A percentile compares a stretch with the other conserved stretches of the same genome.
phyloP scores from a whole-genome alignment of 2,797 vertebrate genomes.

The Ambastaia sidthimunki region DNA sequence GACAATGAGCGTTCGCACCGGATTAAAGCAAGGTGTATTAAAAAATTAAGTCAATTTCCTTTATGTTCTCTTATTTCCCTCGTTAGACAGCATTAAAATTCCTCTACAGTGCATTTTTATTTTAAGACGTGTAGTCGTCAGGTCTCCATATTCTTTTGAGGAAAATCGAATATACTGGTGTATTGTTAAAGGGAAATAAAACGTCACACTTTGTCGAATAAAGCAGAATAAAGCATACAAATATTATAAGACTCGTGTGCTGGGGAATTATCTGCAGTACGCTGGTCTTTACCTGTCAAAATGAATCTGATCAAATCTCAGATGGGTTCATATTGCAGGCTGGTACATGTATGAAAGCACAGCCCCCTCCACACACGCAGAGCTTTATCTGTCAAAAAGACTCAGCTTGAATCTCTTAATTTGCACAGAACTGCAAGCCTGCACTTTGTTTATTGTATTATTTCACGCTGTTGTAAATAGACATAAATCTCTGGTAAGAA shows the following conservation, averaged over 20 bases:
- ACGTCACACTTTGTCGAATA: conserved; percentile 50
- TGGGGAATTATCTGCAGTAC: conserved; percentile 75
- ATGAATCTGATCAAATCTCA: conserved; percentile 57
- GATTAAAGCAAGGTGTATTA: conserved; percentile 85
- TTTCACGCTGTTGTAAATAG: conserved; percentile 77
- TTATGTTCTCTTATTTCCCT: conserved; percentile 36
- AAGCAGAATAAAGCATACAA: conserved; percentile 71
- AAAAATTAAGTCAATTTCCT: conserved; percentile 81
- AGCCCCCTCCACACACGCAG: conserved; percentile 36
- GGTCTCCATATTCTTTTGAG: conserved; percentile 73
- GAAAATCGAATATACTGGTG: conserved; percentile 71
- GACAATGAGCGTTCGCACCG: conserved; percentile 83
- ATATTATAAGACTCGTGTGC: conserved; percentile 66
- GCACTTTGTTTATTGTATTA: conserved; percentile 72
- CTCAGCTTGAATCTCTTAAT: conserved; percentile 51
- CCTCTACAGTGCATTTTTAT: conserved; percentile 56
- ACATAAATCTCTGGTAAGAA: conserved; percentile 76
- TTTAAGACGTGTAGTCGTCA: conserved; percentile 71
- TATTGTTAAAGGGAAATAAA: conserved; percentile 37
- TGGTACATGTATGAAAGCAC: conserved; percentile 48
- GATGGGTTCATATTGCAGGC: conserved; percentile 47
- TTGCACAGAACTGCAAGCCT: conserved; percentile 34
- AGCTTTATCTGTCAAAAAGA: conserved; percentile 53
- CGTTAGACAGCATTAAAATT: conserved; percentile 74
- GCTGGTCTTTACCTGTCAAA: conserved; percentile 76